Percentiles rank a stretch among this genome's conserved stretches.
Evolutionary conservation across 2,888 invertebrate genomes (phyloP).

Genomic region (Drosophila antonietae): DNA sequence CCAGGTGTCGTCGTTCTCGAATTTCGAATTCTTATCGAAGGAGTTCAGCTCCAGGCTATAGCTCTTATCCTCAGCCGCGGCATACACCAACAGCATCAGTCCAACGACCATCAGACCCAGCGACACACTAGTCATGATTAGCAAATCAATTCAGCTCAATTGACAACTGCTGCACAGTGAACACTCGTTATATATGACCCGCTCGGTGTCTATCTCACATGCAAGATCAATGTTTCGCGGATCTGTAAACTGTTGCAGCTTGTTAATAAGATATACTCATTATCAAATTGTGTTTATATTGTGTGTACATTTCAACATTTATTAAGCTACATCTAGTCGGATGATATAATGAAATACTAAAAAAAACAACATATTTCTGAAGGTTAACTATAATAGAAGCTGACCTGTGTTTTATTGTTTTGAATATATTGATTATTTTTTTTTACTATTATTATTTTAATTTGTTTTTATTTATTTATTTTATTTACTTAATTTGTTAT

Average conservation of each 20-base stretch:
- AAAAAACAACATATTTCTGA: not conserved
- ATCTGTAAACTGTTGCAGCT: constrained; percentile 8
- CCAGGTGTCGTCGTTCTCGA: constrained; percentile 64
- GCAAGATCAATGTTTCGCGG: constrained; percentile 47
- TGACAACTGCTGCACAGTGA: not conserved
- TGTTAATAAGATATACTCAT: constrained; percentile 3
- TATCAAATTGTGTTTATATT: constrained; percentile 18
- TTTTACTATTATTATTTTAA: not conserved
- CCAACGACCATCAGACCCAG: constrained; percentile 29
- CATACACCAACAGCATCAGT: constrained; percentile 25
- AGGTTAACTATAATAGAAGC: not conserved
- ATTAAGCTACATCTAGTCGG: not conserved
- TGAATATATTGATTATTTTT: not conserved
- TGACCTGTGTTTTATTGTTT: not conserved
- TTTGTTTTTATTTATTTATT: too few relatives aligned
- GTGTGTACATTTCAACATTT: constrained; percentile 15
- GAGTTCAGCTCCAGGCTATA: constrained; percentile 74
- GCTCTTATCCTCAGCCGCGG: constrained; percentile 44
- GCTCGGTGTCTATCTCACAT: constrained; percentile 31
- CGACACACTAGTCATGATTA: constrained; percentile 34
- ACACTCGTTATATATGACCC: constrained; percentile 23
- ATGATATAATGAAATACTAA: not conserved
- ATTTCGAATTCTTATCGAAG: constrained; percentile 58
- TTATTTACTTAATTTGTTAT: too few relatives aligned
- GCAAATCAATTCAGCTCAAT: constrained; percentile 8